Evolutionary conservation across 2,888 invertebrate species (phyloP).

Genomic region (Dichetophora obliterata): DNA sequence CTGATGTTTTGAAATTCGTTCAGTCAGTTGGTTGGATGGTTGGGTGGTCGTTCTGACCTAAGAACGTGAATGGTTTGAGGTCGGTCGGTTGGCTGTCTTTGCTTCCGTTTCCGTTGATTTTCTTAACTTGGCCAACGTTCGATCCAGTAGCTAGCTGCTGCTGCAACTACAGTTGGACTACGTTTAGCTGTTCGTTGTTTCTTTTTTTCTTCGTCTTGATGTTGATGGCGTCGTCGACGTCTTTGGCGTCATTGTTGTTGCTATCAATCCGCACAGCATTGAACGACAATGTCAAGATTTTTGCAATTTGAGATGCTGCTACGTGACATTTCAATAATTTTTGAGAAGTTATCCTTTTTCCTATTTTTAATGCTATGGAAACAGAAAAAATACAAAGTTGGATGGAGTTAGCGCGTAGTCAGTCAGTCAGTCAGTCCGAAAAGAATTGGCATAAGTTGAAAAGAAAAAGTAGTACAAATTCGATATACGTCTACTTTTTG

Average conservation of each 20-base stretch:
- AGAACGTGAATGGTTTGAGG: neutral
- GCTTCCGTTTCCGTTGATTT: slow-evolving; percentile 45
- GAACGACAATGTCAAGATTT: slow-evolving; percentile 69
- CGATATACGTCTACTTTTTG: neutral
- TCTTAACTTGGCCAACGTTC: slow-evolving; percentile 47
- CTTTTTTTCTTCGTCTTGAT: slow-evolving; percentile 44
- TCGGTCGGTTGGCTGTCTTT: neutral
- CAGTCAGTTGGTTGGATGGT: neutral
- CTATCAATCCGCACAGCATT: slow-evolving; percentile 68
- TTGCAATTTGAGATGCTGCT: slow-evolving; percentile 69
- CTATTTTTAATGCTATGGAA: slow-evolving; percentile 31
- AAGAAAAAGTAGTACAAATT: slow-evolving; percentile 7
- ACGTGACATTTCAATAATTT: slow-evolving; percentile 69
- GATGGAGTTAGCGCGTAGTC: slow-evolving; percentile 31
- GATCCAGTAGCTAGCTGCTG: slow-evolving; percentile 20
- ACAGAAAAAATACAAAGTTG: slow-evolving; percentile 33
- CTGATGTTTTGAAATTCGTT: slow-evolving; percentile 35
- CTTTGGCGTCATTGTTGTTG: slow-evolving; percentile 49
- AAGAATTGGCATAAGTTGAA: neutral
- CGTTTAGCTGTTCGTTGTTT: neutral
- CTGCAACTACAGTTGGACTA: neutral
- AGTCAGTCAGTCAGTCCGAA: slow-evolving; percentile 36
- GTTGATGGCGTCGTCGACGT: slow-evolving; percentile 7
- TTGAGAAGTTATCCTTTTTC: slow-evolving; percentile 62
- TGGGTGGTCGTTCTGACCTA: slow-evolving; percentile 6